phyloP scores from a whole-genome alignment of 1,140 invertebrate species.

The Drosophila neocordata region DNA sequence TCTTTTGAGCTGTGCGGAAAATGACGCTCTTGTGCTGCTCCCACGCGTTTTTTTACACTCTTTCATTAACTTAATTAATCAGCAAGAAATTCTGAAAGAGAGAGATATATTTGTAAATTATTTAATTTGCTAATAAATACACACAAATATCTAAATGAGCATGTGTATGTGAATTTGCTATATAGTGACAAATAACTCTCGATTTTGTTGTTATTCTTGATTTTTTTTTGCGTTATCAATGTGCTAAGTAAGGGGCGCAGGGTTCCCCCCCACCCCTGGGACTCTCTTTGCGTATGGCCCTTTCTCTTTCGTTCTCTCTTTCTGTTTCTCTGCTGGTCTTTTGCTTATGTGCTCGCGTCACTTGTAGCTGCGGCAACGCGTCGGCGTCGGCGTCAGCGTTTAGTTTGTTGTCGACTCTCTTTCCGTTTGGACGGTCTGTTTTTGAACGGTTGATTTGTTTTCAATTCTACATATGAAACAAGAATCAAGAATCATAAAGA shows the following conservation, averaged over 20 bases:
- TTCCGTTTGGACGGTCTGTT: conserved; percentile 49
- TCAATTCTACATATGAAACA: conserved; percentile 45
- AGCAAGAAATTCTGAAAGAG: neutral
- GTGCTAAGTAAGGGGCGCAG: conserved; percentile 23
- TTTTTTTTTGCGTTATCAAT: conserved; percentile 72
- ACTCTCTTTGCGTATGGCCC: conserved; percentile 31
- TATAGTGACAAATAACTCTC: conserved; percentile 56
- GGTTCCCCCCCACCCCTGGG: conserved; percentile 7
- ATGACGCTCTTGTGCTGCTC: conserved; percentile 40
- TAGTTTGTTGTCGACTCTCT: conserved; percentile 66
- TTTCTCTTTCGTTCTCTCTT: conserved; percentile 42
- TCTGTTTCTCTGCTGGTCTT: conserved; percentile 15
- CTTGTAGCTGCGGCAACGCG: conserved; percentile 23
- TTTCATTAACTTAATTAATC: conserved; percentile 7
- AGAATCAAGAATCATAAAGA: conserved; percentile 20
- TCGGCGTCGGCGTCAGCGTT: conserved; percentile 44
- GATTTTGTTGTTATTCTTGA: conserved; percentile 50
- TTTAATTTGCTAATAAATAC: conserved; percentile 12
- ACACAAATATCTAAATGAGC: neutral
- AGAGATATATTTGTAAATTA: conserved; percentile 33
- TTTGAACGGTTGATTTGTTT: conserved; percentile 48
- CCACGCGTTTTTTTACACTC: conserved; percentile 41
- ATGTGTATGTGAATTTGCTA: conserved; percentile 3
- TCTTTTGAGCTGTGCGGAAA: conserved; percentile 37
- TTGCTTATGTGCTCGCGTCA: neutral